Evolutionary conservation across 92 coral and sea anemone genomes (phyloP), one percentile per base, ranked within the genome.

Genomic region (Porites lobata): DNA sequence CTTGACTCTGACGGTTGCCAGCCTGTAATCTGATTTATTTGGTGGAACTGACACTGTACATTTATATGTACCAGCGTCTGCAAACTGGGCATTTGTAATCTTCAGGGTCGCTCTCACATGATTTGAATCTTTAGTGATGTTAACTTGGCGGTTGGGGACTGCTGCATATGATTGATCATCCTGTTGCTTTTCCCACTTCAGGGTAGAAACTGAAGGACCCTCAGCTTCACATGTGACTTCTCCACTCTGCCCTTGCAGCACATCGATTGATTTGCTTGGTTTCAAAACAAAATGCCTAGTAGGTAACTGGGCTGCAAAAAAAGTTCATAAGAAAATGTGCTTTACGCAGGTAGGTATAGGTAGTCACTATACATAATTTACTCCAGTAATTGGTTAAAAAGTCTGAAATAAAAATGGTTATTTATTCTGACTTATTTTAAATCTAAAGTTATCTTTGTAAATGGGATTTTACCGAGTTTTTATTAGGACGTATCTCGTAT

Each of bases 31-130:
- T 6, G 2, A 8, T 29, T 14, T 51, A 12, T 12, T 14, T 10
- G 61, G 12, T 7, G 6, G 9, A 24, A 75, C 87, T 0, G 65
- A 13, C 54, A 84, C 80, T 7, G 18, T 22, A 29, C 94, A 91
- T 17, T 59, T 70, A 32, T 82, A 91, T 8, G 1, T 24, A 50
- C 89, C 94, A 78, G 73, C 7, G 68, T 91, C 94, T 72, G 69
- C 21, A 7, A 47, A 12, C 58, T 52, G 69, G 26, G 92, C 94
- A 83, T 91, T 88, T 70, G 82, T 79, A 21, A 91, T 69, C 63
- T 19, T 78, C 2, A 91, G 62, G 52, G 20, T 79, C 1, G 74
- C 76, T 50, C 51, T 73, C 8, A 51, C 24, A n/a, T 4, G 14
- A 18, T 14, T 1, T 1, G 57, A 3, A 18, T 84, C 87, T 63